Conservation (phyloP, 1,140 invertebrate genomes). For the Drosophila leontia region DNA sequence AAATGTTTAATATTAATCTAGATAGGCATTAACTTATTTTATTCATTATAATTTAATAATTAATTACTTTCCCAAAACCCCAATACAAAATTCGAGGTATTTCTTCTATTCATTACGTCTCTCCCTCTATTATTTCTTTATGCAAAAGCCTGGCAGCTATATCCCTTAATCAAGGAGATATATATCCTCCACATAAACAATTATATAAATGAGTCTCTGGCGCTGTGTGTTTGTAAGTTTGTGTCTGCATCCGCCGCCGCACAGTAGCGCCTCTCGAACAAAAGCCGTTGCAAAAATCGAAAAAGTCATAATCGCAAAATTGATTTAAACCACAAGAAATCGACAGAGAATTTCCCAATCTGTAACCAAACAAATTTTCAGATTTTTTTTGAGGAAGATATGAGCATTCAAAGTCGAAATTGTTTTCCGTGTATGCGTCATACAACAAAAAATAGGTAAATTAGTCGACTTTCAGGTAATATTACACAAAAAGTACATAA, state of each 20-base stretch:
- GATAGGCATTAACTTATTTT: background rate
- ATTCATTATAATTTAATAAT: background rate
- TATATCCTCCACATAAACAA: conserved; percentile 24
- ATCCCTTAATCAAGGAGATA: conserved; percentile 27
- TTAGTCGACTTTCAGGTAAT: too few relatives aligned
- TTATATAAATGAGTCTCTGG: conserved; percentile 46
- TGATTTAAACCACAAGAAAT: too few relatives aligned
- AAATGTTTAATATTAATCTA: background rate
- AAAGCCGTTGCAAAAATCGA: too few relatives aligned
- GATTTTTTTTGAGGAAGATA: too few relatives aligned
- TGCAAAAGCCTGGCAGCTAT: conserved; percentile 4
- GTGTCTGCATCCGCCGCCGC: conserved; percentile 20
- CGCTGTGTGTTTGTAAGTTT: conserved; percentile 22
- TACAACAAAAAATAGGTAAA: too few relatives aligned
- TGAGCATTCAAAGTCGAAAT: too few relatives aligned
- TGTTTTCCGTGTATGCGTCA: too few relatives aligned
- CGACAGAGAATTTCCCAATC: too few relatives aligned
- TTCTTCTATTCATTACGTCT: background rate
- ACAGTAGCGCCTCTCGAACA: too few relatives aligned
- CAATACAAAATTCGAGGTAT: background rate
- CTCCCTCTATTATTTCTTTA: background rate
- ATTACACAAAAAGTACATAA: too few relatives aligned
- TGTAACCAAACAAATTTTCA: too few relatives aligned
- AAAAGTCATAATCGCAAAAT: too few relatives aligned
- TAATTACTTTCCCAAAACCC: background rate